phyloP scores from a whole-genome alignment of 1,140 invertebrate species.

The Maconellicoccus hirsutus region DNA sequence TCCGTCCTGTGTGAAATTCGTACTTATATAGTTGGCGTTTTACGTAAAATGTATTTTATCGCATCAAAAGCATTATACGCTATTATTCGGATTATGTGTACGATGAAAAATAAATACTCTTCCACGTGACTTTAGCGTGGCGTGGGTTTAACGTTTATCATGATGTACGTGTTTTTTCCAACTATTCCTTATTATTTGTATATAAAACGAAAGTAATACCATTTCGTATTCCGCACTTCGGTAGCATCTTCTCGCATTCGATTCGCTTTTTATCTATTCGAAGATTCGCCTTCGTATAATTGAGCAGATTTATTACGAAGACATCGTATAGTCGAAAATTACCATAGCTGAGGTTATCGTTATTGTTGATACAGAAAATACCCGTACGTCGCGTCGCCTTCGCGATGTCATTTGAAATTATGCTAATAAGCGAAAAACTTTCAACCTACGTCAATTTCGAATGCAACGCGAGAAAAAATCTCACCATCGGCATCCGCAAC shows the following conservation, averaged over 20 bases:
- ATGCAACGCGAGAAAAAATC: too few species aligned
- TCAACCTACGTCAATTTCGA: too few species aligned
- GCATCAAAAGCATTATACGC: not conserved
- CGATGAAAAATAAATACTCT: not conserved
- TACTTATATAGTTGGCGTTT: not conserved
- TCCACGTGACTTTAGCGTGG: not conserved
- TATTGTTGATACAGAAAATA: too few species aligned
- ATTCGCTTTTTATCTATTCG: not conserved
- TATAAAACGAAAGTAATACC: not conserved
- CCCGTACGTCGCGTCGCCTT: not conserved
- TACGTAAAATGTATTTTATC: not conserved
- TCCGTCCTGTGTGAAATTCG: too few species aligned
- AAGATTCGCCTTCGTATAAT: not conserved
- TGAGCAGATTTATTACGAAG: not conserved
- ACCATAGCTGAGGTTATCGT: too few species aligned
- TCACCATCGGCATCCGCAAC: too few species aligned
- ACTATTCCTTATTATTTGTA: not conserved
- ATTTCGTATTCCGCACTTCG: not conserved
- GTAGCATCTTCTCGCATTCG: not conserved
- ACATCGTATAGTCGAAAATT: too few species aligned
- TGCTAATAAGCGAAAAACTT: too few species aligned
- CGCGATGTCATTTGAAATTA: not conserved
- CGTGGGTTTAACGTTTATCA: slow-evolving; percentile 4
- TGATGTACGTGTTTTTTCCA: not conserved
- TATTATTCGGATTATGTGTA: not conserved